Base-by-base conservation (phyloP, 2,888 invertebrate species). In the Encarsia formosa region DNA sequence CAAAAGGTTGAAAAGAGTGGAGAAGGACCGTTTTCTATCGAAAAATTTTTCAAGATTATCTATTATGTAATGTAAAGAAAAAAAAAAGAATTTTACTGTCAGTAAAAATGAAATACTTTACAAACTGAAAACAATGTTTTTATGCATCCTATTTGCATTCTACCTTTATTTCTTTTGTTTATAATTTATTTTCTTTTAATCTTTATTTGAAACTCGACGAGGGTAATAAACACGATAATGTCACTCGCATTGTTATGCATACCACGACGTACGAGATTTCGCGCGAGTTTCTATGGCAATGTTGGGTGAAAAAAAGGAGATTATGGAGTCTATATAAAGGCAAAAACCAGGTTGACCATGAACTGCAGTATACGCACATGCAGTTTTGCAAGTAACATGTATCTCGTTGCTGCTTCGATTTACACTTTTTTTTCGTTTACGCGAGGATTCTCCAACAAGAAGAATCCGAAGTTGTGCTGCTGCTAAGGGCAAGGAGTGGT, bases 211-310 rank as follows among this genome's bases (percentile, higher is more conserved):
- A 15, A 43, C 38, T 38, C 34, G 4, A 31, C 11, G 26, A 26
- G 26, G 11, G 26, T 3, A 35, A 35, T 18, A 8, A n/a, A 13
- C 16, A 15, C 9, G 4, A 65, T 66, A 64, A 58, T 61, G 68
- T 65, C 61, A 62, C 68, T 68, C 67, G 68, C 64, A 68, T 55
- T 29, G 13, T 49, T 31, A 40, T 65, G 54, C 60, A 58, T 39
- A 54, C 57, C 41, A 43, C 44, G n/a, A n/a, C n/a, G n/a, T n/a
- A n/a, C n/a, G 54, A 56, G 26, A 18, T 20, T 39, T 34, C 15
- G 16, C 22, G 13, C 6, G 4, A 32, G 51, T 49, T 54, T 37
- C 48, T 49, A 49, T 53, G 42, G 53, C 45, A 54, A 59, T 57
- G 53, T 44, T 19, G 31, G 46, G 46, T 55, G 18, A 24, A 32